Base-by-base conservation (phyloP, 2,113 vertebrate genomes). In the Eonycteris spelaea region DNA sequence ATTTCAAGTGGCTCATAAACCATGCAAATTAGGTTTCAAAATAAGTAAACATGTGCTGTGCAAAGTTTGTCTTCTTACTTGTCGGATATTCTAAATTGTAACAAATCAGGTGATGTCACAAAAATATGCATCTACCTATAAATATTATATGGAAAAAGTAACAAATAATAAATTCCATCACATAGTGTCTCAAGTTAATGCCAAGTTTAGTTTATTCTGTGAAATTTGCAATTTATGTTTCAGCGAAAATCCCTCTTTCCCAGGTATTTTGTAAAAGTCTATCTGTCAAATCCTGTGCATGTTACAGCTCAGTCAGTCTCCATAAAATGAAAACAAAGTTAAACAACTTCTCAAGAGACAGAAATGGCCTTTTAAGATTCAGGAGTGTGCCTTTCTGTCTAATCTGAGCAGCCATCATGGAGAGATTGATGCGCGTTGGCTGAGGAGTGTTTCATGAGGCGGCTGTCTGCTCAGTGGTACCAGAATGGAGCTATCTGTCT, bases 331-430 rank as follows among this genome's bases (percentile, higher is more conserved):
- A 98, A 99, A 98, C 95, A 98, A 98, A 97, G 79, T 98, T 98
- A 97, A 97, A 97, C 95, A 98, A 97, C 97, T 98, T 97, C 96
- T 97, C 74, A 88, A 97, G 98, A 98, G 94, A 97, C 88, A 98
- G 97, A 97, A 99, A 98, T 97, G 97, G 98, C 96, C 93, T 98
- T 98, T 98, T 98, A 98, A 97, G 98, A 98, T 98, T 98, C 98
- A 95, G 89, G 95, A 98, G 92, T 98, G 95, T 96, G 95, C 97
- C 97, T 98, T 59, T 91, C 87, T 98, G 97, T 98, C 97, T 98
- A 98, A 98, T 98, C 97, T 93, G 94, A 97, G 94, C 84, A 97
- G 95, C 90, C 95, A 98, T 98, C 97, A 86, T 57, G 30, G 53
- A 0, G 92, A 98, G 98, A 99, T 99, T 98, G 98, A 99, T 99